Conservation (phyloP, 1,140 invertebrate species). For the Archivesica marissinica region DNA sequence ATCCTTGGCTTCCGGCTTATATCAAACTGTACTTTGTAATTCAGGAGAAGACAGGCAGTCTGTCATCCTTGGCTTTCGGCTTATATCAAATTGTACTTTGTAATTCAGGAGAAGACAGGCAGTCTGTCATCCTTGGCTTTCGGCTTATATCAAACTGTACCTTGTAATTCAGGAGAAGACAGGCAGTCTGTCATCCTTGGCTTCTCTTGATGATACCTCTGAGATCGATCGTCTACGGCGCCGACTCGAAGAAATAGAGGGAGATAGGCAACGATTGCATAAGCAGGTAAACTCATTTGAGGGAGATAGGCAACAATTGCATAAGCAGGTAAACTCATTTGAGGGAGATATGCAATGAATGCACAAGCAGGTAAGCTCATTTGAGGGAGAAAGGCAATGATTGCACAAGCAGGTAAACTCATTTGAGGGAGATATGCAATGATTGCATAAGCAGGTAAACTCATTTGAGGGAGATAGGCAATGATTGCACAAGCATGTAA, state of each 20-base stretch:
- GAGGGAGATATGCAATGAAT: slow-evolving; percentile 27
- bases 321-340: slow-evolving; percentile 51
- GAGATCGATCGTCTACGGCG: slow-evolving; percentile 45
- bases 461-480: too few relatives aligned
- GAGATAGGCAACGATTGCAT: slow-evolving; percentile 12
- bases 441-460: too few relatives aligned
- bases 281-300: slow-evolving; percentile 60
- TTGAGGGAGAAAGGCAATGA: slow-evolving; percentile 20
- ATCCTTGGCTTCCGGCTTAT: slow-evolving; percentile 45
- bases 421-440: too few relatives aligned
- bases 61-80: too few relatives aligned
- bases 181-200: slow-evolving; percentile 49
- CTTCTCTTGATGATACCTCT: slow-evolving; percentile 47
- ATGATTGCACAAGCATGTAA: too few relatives aligned
- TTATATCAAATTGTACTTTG: too few relatives aligned
- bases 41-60: too few relatives aligned
- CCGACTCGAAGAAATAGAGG: slow-evolving; percentile 40
- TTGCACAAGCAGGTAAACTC: slow-evolving; percentile 48
- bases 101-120: too few relatives aligned
- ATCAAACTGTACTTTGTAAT: too few relatives aligned
- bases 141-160: too few relatives aligned
- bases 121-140: too few relatives aligned
- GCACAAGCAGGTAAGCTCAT: slow-evolving; percentile 46
- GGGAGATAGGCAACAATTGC: slow-evolving; percentile 12
- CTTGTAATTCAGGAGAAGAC: slow-evolving; percentile 39